These are phyloP conservation scores for Fopius arisanus DNA, from an alignment of 1,140 invertebrate species.

Conservation along the genomic window DNA sequence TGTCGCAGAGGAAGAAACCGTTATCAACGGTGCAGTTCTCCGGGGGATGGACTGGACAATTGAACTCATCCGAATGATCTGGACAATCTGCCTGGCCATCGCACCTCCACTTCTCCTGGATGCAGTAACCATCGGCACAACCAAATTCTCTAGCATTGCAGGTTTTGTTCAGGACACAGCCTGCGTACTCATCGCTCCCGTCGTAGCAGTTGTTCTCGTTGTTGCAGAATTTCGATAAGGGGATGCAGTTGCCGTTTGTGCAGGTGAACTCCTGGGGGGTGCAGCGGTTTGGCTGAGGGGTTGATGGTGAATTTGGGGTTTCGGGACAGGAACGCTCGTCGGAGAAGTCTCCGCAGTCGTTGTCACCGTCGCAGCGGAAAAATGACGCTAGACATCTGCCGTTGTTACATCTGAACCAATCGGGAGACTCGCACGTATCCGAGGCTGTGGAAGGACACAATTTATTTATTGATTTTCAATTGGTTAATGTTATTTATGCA, in stretches of 20 bases:
- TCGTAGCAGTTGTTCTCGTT: constrained; percentile 77
- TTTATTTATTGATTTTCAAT: no score
- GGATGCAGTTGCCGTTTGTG: constrained; percentile 74
- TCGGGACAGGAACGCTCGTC: constrained; percentile 55
- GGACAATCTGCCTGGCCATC: not conserved
- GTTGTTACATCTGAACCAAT: constrained; percentile 54
- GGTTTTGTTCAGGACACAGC: constrained; percentile 32
- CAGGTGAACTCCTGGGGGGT: constrained; percentile 58
- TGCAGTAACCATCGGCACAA: not conserved
- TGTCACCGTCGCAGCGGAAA: constrained; percentile 61
- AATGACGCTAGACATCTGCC: constrained; percentile 56
- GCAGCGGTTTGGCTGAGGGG: constrained; percentile 14
- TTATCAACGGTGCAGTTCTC: constrained; percentile 59
- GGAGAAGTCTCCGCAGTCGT: constrained; percentile 65
- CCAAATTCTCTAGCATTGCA: not conserved
- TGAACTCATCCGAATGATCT: not conserved
- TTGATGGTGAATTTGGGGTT: not conserved
- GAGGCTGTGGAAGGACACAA: not conserved
- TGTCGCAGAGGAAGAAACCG: constrained; percentile 67
- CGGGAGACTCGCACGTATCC: not conserved
- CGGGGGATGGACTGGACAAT: constrained; percentile 33
- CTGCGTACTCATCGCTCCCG: constrained; percentile 76
- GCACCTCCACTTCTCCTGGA: not conserved
- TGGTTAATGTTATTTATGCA: no score
- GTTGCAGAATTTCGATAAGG: constrained; percentile 80